Percentiles rank a stretch among this genome's conserved stretches.
Conservation (phyloP, 2,888 invertebrate species). For the Parnassius apollo region DNA sequence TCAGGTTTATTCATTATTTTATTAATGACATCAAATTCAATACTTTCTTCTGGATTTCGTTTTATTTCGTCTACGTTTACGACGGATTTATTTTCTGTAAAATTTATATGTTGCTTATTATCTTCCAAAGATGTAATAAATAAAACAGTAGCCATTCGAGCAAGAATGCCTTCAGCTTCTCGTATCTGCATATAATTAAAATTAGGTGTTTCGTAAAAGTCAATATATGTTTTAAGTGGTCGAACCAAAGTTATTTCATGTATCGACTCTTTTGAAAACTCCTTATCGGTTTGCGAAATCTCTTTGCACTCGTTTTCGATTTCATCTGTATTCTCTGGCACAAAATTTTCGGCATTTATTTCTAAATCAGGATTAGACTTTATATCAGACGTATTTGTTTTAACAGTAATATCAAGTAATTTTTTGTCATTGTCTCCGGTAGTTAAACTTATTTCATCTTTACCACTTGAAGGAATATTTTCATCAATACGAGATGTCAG, state of each 20-base stretch:
- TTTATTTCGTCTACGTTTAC: neutral
- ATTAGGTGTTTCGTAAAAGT: conserved; percentile 10
- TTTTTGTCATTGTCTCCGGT: too few relatives aligned
- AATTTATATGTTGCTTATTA: too few relatives aligned
- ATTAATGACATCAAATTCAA: conserved; percentile 40
- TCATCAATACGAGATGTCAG: neutral
- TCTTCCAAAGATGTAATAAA: neutral
- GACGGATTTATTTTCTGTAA: too few relatives aligned
- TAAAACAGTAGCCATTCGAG: conserved; percentile 19
- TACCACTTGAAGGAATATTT: neutral
- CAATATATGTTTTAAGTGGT: neutral
- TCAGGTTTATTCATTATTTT: conserved; percentile 29
- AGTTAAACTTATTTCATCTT: conserved; percentile 1
- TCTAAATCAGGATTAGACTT: too few relatives aligned
- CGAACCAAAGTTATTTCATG: neutral
- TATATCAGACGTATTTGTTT: too few relatives aligned
- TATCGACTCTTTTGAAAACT: neutral
- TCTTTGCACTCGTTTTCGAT: too few relatives aligned
- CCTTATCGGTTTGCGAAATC: too few relatives aligned
- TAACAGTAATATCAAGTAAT: too few relatives aligned
- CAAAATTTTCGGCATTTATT: too few relatives aligned
- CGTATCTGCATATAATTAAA: conserved; percentile 15
- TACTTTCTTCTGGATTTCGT: neutral
- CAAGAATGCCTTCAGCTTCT: conserved; percentile 37
- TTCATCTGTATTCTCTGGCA: too few relatives aligned